Percentiles rank a stretch among this genome's conserved stretches.
These are phyloP conservation scores for Drosophila aff. DNA, from an alignment of 1,140 invertebrate species.

Conservation along the genomic window DNA sequence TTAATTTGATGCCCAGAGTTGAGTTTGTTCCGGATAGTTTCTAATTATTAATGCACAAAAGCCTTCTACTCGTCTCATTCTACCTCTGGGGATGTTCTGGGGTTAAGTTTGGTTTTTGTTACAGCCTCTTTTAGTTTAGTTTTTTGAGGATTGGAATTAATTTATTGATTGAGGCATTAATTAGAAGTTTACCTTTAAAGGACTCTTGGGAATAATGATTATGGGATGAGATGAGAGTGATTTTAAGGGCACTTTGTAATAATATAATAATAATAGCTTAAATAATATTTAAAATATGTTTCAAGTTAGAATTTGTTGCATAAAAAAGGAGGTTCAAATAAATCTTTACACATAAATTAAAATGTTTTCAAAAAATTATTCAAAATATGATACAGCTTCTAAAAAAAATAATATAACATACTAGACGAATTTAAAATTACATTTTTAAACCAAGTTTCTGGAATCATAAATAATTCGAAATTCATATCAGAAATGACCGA, in stretches of 20 bases:
- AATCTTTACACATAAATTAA: too few relatives aligned
- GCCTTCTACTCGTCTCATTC: background rate
- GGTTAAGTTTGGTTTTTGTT: background rate
- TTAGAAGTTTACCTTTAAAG: background rate
- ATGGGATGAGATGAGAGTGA: background rate
- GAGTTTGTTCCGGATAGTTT: constrained; percentile 38
- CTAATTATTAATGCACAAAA: constrained; percentile 52
- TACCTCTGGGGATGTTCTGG: constrained; percentile 6
- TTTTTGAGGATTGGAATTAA: background rate
- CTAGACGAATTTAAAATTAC: too few relatives aligned
- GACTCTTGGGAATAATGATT: rapidly evolving
- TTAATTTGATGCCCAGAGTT: constrained; percentile 52
- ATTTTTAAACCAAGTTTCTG: too few relatives aligned
- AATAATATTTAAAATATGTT: too few relatives aligned
- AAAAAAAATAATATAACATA: too few relatives aligned
- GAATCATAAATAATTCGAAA: too few relatives aligned
- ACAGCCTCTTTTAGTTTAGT: background rate
- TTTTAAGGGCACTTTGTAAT: background rate
- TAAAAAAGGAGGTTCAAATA: too few relatives aligned
- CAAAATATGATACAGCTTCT: too few relatives aligned
- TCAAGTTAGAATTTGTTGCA: too few relatives aligned
- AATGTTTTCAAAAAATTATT: too few relatives aligned
- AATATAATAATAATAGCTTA: too few relatives aligned
- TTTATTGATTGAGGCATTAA: background rate
- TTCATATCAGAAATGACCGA: too few relatives aligned